Percentiles rank a stretch among this genome's conserved stretches.
phyloP scores from a whole-genome alignment of 2,113 vertebrate genomes.

The Merops nubicus region DNA sequence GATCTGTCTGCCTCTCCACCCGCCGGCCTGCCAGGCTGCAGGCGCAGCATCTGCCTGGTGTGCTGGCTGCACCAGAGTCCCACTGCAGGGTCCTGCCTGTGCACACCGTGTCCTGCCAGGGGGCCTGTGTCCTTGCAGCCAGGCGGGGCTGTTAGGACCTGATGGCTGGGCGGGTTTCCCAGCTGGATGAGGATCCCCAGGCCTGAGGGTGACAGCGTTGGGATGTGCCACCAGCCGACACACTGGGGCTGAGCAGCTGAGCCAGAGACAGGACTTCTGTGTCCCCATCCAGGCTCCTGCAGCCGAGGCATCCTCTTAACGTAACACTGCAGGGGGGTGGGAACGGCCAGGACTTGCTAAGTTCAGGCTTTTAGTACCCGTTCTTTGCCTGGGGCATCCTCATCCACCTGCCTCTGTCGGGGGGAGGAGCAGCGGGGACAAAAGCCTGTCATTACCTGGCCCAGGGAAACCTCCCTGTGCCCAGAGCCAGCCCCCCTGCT shows the following conservation, averaged over 20 bases:
- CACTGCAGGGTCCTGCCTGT: neutral
- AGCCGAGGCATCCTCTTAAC: neutral
- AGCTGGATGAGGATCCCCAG: neutral
- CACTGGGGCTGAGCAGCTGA: neutral
- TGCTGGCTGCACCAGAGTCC: neutral
- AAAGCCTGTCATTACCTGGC: slow-evolving; percentile 30
- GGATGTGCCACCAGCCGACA: neutral
- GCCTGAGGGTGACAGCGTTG: neutral
- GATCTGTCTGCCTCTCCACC: neutral
- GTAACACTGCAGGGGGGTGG: neutral
- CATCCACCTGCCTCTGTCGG: neutral
- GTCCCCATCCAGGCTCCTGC: fast-evolving
- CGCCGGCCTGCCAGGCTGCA: neutral
- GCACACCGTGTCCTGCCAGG: neutral
- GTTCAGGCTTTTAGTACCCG: neutral
- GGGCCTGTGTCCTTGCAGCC: neutral
- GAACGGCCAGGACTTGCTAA: neutral
- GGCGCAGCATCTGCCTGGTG: fast-evolving
- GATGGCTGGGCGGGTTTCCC: neutral
- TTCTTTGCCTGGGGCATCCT: neutral
- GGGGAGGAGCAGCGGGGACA: neutral
- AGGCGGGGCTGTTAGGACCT: neutral
- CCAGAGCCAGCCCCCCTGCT: slow-evolving; percentile 28
- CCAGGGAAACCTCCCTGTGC: neutral
- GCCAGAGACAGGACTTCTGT: neutral